Evolutionary conservation across 30 jellyfish, hydroid and myxozoan genomes (phyloP), one percentile per base, ranked within the genome.

Genomic region (Turritopsis dohrnii): DNA sequence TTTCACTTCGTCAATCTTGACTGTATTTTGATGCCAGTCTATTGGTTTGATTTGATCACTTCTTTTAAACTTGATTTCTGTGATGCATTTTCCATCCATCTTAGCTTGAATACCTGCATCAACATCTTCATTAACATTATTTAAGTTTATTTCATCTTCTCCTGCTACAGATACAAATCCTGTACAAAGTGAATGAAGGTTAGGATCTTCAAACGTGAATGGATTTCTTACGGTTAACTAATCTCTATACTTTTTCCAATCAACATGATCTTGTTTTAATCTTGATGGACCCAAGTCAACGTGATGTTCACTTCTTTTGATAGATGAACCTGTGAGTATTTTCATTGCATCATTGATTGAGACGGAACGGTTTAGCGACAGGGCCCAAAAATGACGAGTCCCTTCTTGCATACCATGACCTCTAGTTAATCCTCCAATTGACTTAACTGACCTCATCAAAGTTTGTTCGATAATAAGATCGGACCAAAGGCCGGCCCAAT

Each of bases 401-500:
- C 66, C 66, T 74, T 85, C 93, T 30, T 24, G 65, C 74, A 85
- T 76, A 53, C 93, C 84, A n/a, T 84, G 77, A 65, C 84, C 88
- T 76, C 88, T 65, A 19, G 93, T 85, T 66, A 85, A 66, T 28
- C 88, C 88, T 21, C 93, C 93, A 28, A 80, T 41, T 65, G 84
- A 29, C 72, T 85, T 85, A 19, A 79, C 76, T 69, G 86, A 74
- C 60, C 60, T 41, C 88, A 85, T 85, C 79, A 60, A 79, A n/a
- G 84, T 66, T 71, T 85, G 89, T 85, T 86, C 95, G 54, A 86
- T 86, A 18, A 79, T 82, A 29, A 86, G 79, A 54, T 80, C 85
- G 8, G 95, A 23, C 89, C 89, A 86, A 18, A 86, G 81, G 24
- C 89, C 95, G n/a, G 88, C 92, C 92, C 88, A 85, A 21, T 21